Percentiles rank a stretch among this genome's conserved stretches.
These are phyloP conservation scores for Poeciliopsis prolifica DNA, from an alignment of 2,113 vertebrate species.

Conservation along the genomic window DNA sequence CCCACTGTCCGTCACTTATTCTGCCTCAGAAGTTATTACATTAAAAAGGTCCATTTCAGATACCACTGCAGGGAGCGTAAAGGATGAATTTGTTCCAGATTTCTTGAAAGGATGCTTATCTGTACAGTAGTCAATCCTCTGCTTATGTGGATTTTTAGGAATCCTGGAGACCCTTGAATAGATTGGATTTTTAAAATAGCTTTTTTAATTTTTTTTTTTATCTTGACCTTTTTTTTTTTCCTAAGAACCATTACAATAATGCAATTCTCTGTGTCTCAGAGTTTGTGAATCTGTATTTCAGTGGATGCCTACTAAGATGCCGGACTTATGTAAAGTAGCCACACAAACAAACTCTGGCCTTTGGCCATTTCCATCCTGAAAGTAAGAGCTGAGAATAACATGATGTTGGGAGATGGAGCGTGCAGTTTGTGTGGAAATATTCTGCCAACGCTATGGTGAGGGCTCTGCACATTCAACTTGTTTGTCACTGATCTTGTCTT, in stretches of 20 bases:
- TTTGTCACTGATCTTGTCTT: conserved; percentile 21
- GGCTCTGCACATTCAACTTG: conserved; percentile 9
- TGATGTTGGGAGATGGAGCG: conserved; percentile 29
- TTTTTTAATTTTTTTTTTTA: conserved; percentile 12
- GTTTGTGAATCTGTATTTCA: conserved; percentile 30
- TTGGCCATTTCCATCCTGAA: conserved; percentile 31
- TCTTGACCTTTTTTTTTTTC: neutral
- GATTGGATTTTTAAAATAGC: conserved; percentile 47
- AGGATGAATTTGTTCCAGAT: conserved; percentile 51
- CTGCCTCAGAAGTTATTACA: conserved; percentile 16
- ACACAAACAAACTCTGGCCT: conserved; percentile 28
- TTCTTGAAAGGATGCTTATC: conserved; percentile 42
- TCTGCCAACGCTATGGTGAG: conserved; percentile 21
- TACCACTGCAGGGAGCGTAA: conserved; percentile 25
- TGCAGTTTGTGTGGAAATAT: conserved; percentile 38
- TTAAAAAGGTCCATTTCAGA: conserved; percentile 45
- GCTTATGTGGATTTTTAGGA: conserved; percentile 26
- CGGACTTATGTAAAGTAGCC: conserved; percentile 53
- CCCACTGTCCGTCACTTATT: conserved; percentile 6
- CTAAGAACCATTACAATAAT: neutral
- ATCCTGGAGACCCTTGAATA: conserved; percentile 27
- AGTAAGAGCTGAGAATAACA: conserved; percentile 19
- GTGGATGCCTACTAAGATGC: conserved; percentile 33
- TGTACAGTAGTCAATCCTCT: conserved; percentile 48
- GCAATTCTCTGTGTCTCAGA: conserved; percentile 15